Evolutionary conservation across 2,113 vertebrate species (phyloP), one percentile per base, ranked within the genome.

Genomic region (Tylochromis polylepis): DNA sequence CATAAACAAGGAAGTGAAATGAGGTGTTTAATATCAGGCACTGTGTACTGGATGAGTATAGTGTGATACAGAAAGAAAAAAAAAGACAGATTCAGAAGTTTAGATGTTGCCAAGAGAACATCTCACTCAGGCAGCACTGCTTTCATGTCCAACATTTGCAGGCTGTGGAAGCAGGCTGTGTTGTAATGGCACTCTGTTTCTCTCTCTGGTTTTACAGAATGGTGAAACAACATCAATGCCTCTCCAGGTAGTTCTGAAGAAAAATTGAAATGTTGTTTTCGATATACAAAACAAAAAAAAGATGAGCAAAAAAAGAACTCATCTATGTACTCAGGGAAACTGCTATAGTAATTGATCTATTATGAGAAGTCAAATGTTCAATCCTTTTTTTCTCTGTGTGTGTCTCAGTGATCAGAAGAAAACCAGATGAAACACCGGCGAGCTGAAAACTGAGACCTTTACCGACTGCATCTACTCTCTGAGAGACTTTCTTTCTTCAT

Each of bases 161-260:
- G 20, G 18, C 18, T 53, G 18, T 53, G 51, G 43, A 51, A 51
- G 46, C 43, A 11, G 43, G 5, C 38, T 49, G 67, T 29, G 24
- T 3, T 49, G 41, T 18, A 75, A 49, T 75, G 41, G 11, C 24
- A 49, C 41, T 49, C 41, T 49, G n/a, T 70, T 72, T 72, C 38
- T 51, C 24, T 31, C 10, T 77, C 27, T 51, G 10, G 27, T 31
- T 77, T 51, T 51, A 51, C 70, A 77, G 27, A 20, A 7, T 3
- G 70, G 11, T n/a, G 49, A 49, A 49, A 5, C 43, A 77, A 77
- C 43, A 31, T 7, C 43, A 20, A 31, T 8, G 16, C 70, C 70
- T 31, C 43, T 18, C 24, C 0, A 0, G 16, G 43, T 18, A 7
- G 2, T 7, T 51, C 70, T 14, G 16, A 51, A 51, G 27, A 46